Percentiles rank a stretch among this genome's conserved stretches.
phyloP scores from a whole-genome alignment of 2,797 vertebrate genomes.

The Heterohyrax brucei region DNA sequence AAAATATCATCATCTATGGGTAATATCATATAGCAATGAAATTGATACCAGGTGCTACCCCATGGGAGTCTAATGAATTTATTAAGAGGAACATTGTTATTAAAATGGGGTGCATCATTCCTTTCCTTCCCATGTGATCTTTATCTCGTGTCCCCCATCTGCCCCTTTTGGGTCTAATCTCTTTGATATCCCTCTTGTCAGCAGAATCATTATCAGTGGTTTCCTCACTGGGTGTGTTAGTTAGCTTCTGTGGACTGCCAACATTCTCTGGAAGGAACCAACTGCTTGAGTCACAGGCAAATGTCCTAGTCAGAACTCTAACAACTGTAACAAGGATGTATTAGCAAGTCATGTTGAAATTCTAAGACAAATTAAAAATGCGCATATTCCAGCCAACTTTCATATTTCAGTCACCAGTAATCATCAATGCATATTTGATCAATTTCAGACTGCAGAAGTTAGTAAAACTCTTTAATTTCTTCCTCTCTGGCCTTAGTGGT shows the following conservation, averaged over 20 bases:
- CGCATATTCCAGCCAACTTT: not conserved
- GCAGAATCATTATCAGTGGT: slow-evolving; percentile 76
- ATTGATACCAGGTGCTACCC: slow-evolving; percentile 73
- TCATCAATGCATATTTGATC: too few relatives aligned
- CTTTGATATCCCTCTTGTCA: slow-evolving; percentile 74
- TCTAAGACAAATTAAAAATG: slow-evolving; percentile 87
- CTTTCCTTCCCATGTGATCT: not conserved
- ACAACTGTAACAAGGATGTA: slow-evolving; percentile 87
- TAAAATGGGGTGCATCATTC: slow-evolving; percentile 35
- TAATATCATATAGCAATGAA: slow-evolving; percentile 75
- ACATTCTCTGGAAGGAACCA: slow-evolving; percentile 85
- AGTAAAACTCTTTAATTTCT: too few relatives aligned
- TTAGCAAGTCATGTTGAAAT: slow-evolving; percentile 88
- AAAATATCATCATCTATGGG: slow-evolving; percentile 45
- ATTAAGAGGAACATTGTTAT: not conserved
- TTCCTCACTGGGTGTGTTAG: slow-evolving; percentile 75
- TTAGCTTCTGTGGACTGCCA: slow-evolving; percentile 77
- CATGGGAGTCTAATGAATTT: slow-evolving; percentile 23
- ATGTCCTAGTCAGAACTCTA: slow-evolving; percentile 88
- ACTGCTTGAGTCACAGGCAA: slow-evolving; percentile 84
- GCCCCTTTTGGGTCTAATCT: slow-evolving; percentile 64
- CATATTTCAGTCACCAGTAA: too few relatives aligned
- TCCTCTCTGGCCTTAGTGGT: too few relatives aligned
- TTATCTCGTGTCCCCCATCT: slow-evolving; percentile 10
- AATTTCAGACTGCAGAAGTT: too few relatives aligned